phyloP scores from a whole-genome alignment of 2,888 invertebrate species.

The Hypercompe scribonia region DNA sequence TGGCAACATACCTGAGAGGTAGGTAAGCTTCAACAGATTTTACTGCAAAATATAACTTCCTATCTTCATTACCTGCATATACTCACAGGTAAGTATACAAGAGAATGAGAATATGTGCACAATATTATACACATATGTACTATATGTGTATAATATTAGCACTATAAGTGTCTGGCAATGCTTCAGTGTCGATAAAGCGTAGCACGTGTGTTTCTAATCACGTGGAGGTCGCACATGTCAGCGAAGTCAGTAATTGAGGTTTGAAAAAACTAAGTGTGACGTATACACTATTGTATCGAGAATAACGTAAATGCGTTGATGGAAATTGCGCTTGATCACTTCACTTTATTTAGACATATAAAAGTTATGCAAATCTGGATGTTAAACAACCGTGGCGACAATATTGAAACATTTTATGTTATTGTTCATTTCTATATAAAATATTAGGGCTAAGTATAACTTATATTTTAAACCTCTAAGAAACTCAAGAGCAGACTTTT shows the following conservation, averaged over 20 bases:
- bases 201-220: slow-evolving; percentile 59
- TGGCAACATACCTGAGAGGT: slow-evolving; percentile 2
- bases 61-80: not conserved
- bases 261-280: slow-evolving; percentile 43
- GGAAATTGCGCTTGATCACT: slow-evolving; percentile 19
- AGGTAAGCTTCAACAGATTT: not conserved
- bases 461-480: no score
- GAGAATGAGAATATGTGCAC: not conserved
- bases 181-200: slow-evolving; percentile 54
- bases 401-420: not conserved
- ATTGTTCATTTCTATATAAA: not conserved
- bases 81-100: not conserved
- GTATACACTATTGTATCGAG: slow-evolving; percentile 23
- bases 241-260: slow-evolving; percentile 55
- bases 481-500: no score
- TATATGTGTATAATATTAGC: not conserved
- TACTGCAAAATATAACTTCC: not conserved
- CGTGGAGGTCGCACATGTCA: slow-evolving; percentile 60
- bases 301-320: slow-evolving; percentile 19
- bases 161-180: slow-evolving; percentile 42
- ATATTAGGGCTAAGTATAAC: no score
- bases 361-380: slow-evolving; percentile 13
- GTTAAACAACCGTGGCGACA: slow-evolving; percentile 10
- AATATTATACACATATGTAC: not conserved
- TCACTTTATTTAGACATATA: slow-evolving; percentile 11